A percentile compares a stretch with the other conserved stretches of the same genome.
Conservation (phyloP, 2,797 vertebrate genomes). For the Gobionotothen gibberifrons region DNA sequence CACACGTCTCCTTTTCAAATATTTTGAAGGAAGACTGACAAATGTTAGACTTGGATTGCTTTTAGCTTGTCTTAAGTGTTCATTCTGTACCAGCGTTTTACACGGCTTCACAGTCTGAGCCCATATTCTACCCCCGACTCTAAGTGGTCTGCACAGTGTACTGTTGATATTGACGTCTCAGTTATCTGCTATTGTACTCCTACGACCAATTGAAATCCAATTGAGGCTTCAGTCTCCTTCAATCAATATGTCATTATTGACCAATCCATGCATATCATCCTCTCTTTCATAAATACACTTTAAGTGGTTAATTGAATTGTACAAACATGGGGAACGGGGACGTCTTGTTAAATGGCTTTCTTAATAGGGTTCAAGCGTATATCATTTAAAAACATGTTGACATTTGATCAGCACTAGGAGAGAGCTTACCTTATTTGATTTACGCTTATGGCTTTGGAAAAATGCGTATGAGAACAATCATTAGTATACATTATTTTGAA, state of each 20-base stretch:
- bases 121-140: conserved; percentile 16
- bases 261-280: conserved; percentile 39
- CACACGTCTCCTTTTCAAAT: not conserved
- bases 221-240: conserved; percentile 45
- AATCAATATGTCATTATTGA: conserved; percentile 68
- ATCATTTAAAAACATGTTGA: conserved; percentile 30
- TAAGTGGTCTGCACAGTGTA: conserved; percentile 39
- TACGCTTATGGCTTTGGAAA: not conserved
- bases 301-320: conserved; percentile 52
- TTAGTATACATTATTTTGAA: no score
- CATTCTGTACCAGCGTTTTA: not conserved
- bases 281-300: conserved; percentile 50
- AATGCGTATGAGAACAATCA: no score
- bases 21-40: not conserved
- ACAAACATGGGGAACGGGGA: conserved; percentile 3
- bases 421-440: conserved; percentile 28
- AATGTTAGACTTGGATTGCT: not conserved
- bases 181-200: conserved; percentile 52
- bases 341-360: conserved; percentile 22
- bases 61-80: conserved; percentile 15
- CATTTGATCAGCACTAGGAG: conserved; percentile 39
- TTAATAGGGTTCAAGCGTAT: conserved; percentile 30
- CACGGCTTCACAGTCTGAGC: not conserved
- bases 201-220: conserved; percentile 63
- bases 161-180: conserved; percentile 45